Evolutionary conservation across 2,797 vertebrate genomes (phyloP), one percentile per base, ranked within the genome.

Genomic region (Malurus splendens): DNA sequence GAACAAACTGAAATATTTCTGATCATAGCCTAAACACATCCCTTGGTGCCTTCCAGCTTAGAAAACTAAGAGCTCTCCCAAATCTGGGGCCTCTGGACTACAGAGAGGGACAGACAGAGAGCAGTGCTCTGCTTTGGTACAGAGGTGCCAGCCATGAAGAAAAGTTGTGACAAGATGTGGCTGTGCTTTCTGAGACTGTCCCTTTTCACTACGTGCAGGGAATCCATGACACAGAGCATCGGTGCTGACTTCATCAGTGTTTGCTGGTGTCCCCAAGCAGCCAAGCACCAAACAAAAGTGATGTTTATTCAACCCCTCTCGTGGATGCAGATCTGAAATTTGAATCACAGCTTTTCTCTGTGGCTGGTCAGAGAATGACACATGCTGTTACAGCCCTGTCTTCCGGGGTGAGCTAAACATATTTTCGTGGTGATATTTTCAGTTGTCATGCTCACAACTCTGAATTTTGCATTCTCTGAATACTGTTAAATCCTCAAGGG

Each of bases 381-480:
- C 13, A 50, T 7, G 5, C 36, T 71, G 20, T 71, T 67, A 61
- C 4, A 32, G n/a, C 30, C 70, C 72, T 90, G 9, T 79, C 55
- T 87, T 93, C 60, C 0, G 0, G 27, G 33, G n/a, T 67, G 65
- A 87, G 33, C 0, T 1, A 71, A 76, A 85, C 27, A 64, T 1
- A 54, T 82, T 93, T 91, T 82, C 1, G 6, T 64, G 27, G 41
- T 66, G 41, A 51, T 88, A 74, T 88, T 88, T 93, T 72, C 38
- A 57, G 51, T 52, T 82, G 57, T 74, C 74, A 67, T 52, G 20
- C 57, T 86, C 54, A 33, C 24, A 71, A 50, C 23, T 85, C 72
- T 68, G 78, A 71, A 88, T 90, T 88, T 77, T 80, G 47, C 54
- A 61, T 91, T 81, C 51, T 85, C 48, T 73, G 54, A 93, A 82